Percentiles rank a stretch among this genome's conserved stretches.
Conservation (phyloP, 2,888 invertebrate species). For the Scelioninae gen. 1 region DNA sequence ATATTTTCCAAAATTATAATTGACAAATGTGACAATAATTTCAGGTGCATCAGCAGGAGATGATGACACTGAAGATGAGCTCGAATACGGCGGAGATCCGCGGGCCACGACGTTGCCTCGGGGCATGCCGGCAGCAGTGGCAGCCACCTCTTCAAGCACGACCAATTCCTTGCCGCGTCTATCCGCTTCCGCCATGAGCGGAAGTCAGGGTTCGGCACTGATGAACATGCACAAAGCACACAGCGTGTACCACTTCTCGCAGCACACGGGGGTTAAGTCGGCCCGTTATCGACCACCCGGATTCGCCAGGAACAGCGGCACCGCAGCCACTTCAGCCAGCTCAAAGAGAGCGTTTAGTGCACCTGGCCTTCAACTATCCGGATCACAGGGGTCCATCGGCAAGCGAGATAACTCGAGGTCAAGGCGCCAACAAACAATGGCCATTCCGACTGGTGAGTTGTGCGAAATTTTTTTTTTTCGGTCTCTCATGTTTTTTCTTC, state of each 20-base stretch:
- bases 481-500: too few relatives aligned
- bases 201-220: conserved; percentile 76
- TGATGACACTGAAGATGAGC: conserved; percentile 82
- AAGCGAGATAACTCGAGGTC: conserved; percentile 83
- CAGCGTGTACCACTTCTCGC: conserved; percentile 86
- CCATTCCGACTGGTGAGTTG: too few relatives aligned
- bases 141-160: conserved; percentile 81
- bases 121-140: conserved; percentile 86
- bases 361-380: conserved; percentile 89
- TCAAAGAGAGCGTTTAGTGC: conserved; percentile 91
- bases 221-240: conserved; percentile 87
- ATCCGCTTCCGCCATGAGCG: conserved; percentile 85
- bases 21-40: too few relatives aligned
- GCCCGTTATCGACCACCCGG: conserved; percentile 94
- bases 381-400: conserved; percentile 78
- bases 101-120: conserved; percentile 88
- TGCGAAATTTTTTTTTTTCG: too few relatives aligned
- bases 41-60: conserved; percentile 85
- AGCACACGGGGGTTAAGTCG: conserved; percentile 90
- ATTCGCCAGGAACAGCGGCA: conserved; percentile 86
- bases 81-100: conserved; percentile 83
- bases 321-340: conserved; percentile 80
- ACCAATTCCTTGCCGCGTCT: conserved; percentile 92
- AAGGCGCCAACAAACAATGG: conserved; percentile 86
- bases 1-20: too few relatives aligned